Evolutionary conservation across 1,140 invertebrate genomes (phyloP), one percentile per base, ranked within the genome.

Genomic region (Oscheius sp.): DNA sequence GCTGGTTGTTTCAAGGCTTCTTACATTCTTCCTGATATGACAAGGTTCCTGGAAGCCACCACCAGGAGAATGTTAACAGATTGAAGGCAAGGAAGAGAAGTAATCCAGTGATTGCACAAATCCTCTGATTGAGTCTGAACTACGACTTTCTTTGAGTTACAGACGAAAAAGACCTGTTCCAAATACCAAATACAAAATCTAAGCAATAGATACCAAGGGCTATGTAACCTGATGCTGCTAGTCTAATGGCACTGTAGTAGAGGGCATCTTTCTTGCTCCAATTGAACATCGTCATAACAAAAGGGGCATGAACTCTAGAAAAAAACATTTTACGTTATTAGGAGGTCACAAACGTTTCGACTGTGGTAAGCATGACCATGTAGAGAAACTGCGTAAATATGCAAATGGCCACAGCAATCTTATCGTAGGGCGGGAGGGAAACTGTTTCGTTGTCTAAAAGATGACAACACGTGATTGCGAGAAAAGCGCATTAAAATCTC

Each of bases 1-100:
- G 31, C 61, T 34, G 15, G 35, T 36, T 63, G 31, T 10, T 62
- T 13, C 20, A n/a, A 67, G n/a, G n/a, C n/a, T 4, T 7, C 63
- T 64, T 63, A 67, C 67, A 69, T 34, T 69, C 31, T 65, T 67
- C 13, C 1, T 67, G 55, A 67, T 35, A 2, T 28, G n/a, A 26
- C n/a, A 71, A 71, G 20, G 70, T 42, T 23, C 66, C 65, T n/a
- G 68, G 28, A 10, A 68, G 42, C 58, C 32, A 31, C 26, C 32
- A 46, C 68, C 68, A 71, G n/a, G 68, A 35, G 38, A 69, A 71
- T 15, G 68, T 71, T 28, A 71, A 28, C n/a, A 71, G 23, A 35
- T 71, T 65, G 29, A 66, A 71, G 34, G 35, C 15, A 10, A 69
- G 18, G 3, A 71, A 20, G 13, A 67, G 26, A 3, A 46, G 42